phyloP scores from a whole-genome alignment of 1,140 invertebrate genomes.

The Bombus consobrinus region DNA sequence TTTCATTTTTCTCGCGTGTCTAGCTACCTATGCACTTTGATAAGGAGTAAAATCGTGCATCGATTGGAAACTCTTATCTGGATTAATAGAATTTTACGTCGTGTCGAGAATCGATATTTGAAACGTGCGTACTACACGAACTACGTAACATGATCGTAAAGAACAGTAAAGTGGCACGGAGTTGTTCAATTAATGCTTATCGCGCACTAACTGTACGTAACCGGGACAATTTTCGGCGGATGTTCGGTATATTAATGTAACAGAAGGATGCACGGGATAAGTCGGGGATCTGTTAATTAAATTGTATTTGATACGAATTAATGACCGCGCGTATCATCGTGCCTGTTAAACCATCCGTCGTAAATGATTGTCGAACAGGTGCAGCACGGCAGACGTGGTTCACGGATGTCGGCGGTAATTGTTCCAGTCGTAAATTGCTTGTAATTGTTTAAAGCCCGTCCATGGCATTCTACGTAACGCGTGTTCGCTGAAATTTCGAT shows the following conservation, averaged over 20 bases:
- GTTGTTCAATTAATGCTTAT: constrained; percentile 44
- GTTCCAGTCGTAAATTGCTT: constrained; percentile 63
- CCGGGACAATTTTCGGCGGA: constrained; percentile 31
- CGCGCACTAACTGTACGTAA: constrained; percentile 18
- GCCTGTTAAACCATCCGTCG: constrained; percentile 51
- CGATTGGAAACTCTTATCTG: background rate
- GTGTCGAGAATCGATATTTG: background rate
- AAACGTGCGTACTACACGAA: background rate
- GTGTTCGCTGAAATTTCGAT: constrained; percentile 9
- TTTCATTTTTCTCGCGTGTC: background rate
- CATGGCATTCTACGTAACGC: constrained; percentile 14
- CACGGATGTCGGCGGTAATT: constrained; percentile 58
- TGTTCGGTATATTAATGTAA: constrained; percentile 40
- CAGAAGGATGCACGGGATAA: background rate
- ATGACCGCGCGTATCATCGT: constrained; percentile 60
- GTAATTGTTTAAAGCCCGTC: constrained; percentile 53
- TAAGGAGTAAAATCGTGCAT: background rate
- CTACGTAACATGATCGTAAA: background rate
- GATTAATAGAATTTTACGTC: background rate
- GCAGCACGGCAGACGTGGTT: constrained; percentile 40
- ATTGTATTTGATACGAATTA: constrained; percentile 66
- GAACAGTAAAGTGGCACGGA: background rate
- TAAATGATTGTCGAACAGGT: constrained; percentile 68
- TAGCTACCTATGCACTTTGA: background rate
- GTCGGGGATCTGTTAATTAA: constrained; percentile 58